Evolutionary conservation across 2,888 invertebrate genomes (phyloP), one percentile per base, ranked within the genome.

Genomic region (Callyntrura sp.): DNA sequence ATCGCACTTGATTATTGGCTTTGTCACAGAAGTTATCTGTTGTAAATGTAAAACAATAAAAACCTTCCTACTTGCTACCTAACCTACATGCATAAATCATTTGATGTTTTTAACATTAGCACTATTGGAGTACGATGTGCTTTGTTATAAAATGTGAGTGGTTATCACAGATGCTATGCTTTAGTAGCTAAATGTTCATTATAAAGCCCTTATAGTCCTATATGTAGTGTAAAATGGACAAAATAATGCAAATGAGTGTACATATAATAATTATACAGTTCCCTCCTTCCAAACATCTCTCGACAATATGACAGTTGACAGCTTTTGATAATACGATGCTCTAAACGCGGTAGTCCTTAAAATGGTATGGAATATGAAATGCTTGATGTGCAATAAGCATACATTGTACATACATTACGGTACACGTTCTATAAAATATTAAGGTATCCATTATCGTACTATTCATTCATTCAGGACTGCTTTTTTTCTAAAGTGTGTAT

Each of bases 231-330:
- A 35, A 2, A 35, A 35, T 6, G 35, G 6, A 35, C 12, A 20
- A 78, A 23, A 20, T 20, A 35, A 35, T 6, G 35, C 6, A 35
- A 35, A 35, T 35, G 35, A 35, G 3, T 6, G 35, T 6, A 35
- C n/a, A n/a, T n/a, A n/a, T 55, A 14, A 55, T 48, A 2, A 48
- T 76, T 17, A 45, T 17, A 76, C 51, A 3, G 20, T 65, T 12
- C 23, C 17, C 65, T 65, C 65, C 65, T 17, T 57, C 57, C 17
- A 17, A 57, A 57, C 14, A 57, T 57, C 57, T 57, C 17, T 57
- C 57, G 57, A 8, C n/a, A 2, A 35, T 2, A 35, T 6, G 35
- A 35, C 35, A 35, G 35, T 35, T 35, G 35, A 35, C 35, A 35
- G 35, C 35, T 35, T 35, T 35, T 2, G 35, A 35, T 35, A 35